Evolutionary conservation across 2,888 invertebrate genomes (phyloP), one percentile per base, ranked within the genome.

Genomic region (Tromatobia lineatoria): DNA sequence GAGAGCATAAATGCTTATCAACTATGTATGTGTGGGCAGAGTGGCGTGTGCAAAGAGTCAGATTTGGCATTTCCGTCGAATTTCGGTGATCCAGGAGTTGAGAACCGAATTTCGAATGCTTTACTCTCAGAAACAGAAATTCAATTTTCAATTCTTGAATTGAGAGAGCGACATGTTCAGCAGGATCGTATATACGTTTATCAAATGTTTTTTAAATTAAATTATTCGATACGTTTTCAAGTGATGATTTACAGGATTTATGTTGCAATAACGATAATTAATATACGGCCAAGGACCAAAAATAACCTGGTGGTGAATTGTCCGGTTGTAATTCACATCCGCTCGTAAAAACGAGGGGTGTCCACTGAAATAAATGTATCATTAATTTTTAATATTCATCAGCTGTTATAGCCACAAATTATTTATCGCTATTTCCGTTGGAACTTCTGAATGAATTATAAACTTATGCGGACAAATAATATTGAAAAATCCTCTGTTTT

Each of bases 1-100:
- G 45, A 61, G 61, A 70, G 69, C 18, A 42, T 18, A 29, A 34
- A 66, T 10, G 64, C 71, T 38, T 76, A 71, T 81, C 50, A 70
- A 75, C 25, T 70, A 75, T 75, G 75, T 50, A 64, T 42, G 76
- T 45, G n/a, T 61, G 18, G n/a, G 29, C 2, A 29, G 29, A 29
- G 57, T 7, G 8, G n/a, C 29, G 13, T 59, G 59, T 59, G 29
- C 6, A 25, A 57, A 57, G 57, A 50, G 50, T 23, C 57, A 25
- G 57, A 57, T 25, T 57, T 57, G 57, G 25, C 25, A 25, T 23
- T 23, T 57, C 57, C 23, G 57, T 11, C 11, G 13, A 25, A 20
- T 57, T 23, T 1, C 0, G 57, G 25, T 10, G 11, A 13, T 8
- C 18, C 18, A 52, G 57, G 23, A 6, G 11, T 1, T 57, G 23